These are phyloP conservation scores for Sapajus apella DNA, from an alignment of 2,113 vertebrate genomes.

Conservation along the genomic window DNA sequence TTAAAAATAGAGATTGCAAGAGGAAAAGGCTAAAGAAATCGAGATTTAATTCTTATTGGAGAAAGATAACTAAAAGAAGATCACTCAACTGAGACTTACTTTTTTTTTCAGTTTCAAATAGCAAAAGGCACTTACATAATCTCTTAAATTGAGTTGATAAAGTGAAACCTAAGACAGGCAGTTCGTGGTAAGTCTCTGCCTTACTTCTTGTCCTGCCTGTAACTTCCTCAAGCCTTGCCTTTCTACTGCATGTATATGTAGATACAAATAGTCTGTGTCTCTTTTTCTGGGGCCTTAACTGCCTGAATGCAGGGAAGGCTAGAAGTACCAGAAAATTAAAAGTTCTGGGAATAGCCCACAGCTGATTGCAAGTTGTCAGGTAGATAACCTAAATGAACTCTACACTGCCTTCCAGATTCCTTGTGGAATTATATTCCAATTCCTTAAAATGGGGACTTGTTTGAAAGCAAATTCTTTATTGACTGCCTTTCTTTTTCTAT, in stretches of 20 bases:
- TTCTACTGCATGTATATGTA: background rate
- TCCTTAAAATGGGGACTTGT: background rate
- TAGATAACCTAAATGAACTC: background rate
- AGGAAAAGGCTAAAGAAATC: background rate
- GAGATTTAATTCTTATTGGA: background rate
- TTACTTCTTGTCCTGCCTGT: background rate
- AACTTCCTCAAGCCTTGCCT: background rate
- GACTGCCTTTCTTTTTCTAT: background rate
- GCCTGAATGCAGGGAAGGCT: accelerated
- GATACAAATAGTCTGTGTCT: background rate
- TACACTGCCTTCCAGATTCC: background rate
- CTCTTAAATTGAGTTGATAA: background rate
- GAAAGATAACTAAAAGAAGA: background rate
- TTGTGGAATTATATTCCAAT: background rate
- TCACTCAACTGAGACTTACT: background rate
- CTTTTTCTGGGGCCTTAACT: background rate
- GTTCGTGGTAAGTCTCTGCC: background rate
- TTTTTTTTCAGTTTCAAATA: constrained; percentile 31
- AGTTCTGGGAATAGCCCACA: background rate
- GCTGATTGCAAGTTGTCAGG: background rate
- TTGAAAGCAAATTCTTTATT: background rate
- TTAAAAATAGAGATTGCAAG: background rate
- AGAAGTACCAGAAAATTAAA: background rate
- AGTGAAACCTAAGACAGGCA: background rate
- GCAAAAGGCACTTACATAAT: background rate